phyloP scores from a whole-genome alignment of 2,797 vertebrate species.

The Discoglossus pictus region DNA sequence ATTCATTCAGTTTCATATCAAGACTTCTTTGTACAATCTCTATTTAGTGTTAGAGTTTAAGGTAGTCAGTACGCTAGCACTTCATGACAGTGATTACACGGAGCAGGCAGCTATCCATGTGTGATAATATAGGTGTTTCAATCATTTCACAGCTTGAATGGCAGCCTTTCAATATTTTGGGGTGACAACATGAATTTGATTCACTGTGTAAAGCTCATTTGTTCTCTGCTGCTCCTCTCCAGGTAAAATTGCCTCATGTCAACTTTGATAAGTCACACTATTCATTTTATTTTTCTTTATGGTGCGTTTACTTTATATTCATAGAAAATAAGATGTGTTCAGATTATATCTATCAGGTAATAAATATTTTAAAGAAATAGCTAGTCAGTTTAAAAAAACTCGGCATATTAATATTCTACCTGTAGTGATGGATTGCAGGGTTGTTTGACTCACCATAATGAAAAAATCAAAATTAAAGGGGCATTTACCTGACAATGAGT shows the following conservation, averaged over 20 bases:
- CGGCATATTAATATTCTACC: too few relatives aligned
- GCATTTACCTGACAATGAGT: too few relatives aligned
- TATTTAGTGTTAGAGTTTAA: conserved; percentile 20
- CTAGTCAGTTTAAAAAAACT: background rate
- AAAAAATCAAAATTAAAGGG: too few relatives aligned
- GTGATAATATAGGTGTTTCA: conserved; percentile 48
- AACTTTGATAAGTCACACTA: conserved; percentile 31
- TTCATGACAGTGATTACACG: conserved; percentile 37
- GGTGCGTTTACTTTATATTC: conserved; percentile 18
- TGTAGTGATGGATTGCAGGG: too few relatives aligned
- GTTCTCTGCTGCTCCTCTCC: conserved; percentile 17
- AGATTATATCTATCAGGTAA: conserved; percentile 2
- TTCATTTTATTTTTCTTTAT: conserved; percentile 25
- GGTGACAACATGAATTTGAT: conserved; percentile 38
- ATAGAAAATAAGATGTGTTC: conserved; percentile 15
- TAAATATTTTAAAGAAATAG: conserved; percentile 11
- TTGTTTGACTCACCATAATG: too few relatives aligned
- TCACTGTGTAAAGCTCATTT: conserved; percentile 24
- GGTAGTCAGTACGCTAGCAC: conserved; percentile 29
- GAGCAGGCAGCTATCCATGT: conserved; percentile 29
- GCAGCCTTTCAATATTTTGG: conserved; percentile 37
- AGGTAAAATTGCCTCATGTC: conserved; percentile 38
- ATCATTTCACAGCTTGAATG: conserved; percentile 42
- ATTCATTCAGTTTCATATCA: too few relatives aligned
- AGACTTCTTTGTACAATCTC: too few relatives aligned